Evolutionary conservation across 2,888 invertebrate genomes (phyloP).

Genomic region (Amphipoea lucens): DNA sequence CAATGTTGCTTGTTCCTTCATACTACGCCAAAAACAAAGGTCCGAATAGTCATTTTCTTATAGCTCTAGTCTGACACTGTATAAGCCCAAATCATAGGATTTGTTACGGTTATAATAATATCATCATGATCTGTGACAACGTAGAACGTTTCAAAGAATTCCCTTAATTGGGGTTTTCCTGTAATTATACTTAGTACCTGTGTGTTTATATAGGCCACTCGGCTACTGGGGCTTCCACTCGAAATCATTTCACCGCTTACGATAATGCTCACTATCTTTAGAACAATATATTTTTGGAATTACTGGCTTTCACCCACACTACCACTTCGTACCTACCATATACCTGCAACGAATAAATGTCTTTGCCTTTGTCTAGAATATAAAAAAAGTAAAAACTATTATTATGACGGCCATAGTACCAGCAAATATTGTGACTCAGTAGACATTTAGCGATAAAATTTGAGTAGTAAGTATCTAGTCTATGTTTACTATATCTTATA

Average conservation of each 20-base stretch:
- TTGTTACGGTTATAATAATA: not conserved
- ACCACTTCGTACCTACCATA: no score
- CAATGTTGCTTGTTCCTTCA: not conserved
- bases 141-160: constrained; percentile 16
- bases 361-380: not conserved
- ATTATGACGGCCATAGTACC: constrained; percentile 11
- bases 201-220: constrained; percentile 67
- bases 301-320: constrained; percentile 45
- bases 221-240: constrained; percentile 59
- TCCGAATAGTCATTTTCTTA: not conserved
- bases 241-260: constrained; percentile 60
- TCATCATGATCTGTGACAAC: not conserved
- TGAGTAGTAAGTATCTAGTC: constrained; percentile 4
- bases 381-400: constrained; percentile 9
- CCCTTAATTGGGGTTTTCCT: constrained; percentile 52
- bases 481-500: constrained; percentile 42
- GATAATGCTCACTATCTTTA: constrained; percentile 49
- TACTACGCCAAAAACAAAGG: not conserved
- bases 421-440: constrained; percentile 19
- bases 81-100: not conserved
- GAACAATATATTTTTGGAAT: constrained; percentile 68
- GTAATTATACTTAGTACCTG: constrained; percentile 22
- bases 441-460: constrained; percentile 13
- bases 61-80: not conserved
- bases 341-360: no score